Evolutionary conservation across 2,113 vertebrate species (phyloP).

Genomic region (Eira barbara): DNA sequence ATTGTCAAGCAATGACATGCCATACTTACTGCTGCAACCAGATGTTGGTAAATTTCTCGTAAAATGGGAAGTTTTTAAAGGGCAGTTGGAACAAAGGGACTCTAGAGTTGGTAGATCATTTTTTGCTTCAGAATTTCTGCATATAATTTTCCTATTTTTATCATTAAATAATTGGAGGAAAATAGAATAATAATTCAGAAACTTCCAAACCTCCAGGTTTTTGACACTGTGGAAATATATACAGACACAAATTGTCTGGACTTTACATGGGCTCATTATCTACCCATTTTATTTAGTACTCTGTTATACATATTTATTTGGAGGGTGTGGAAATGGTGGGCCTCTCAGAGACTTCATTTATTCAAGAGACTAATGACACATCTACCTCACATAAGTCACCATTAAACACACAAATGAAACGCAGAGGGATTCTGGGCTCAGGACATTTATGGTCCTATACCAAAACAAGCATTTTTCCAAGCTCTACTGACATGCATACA

Average conservation of each 20-base stretch:
- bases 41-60: not conserved
- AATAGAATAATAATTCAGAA: not conserved
- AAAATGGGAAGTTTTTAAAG: not conserved
- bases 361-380: not conserved
- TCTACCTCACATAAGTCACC: not conserved
- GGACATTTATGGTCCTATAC: not conserved
- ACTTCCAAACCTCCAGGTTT: not conserved
- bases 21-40: not conserved
- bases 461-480: not conserved
- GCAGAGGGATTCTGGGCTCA: not conserved
- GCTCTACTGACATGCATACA: not conserved
- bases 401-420: not conserved
- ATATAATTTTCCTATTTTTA: not conserved
- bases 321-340: not conserved
- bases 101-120: not conserved
- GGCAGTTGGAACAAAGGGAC: not conserved
- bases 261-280: not conserved
- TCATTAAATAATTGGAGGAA: not conserved
- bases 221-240: not conserved
- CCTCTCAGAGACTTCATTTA: not conserved
- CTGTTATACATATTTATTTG: not conserved
- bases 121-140: not conserved
- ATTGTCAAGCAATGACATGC: not conserved
- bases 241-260: not conserved
- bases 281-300: not conserved